These are phyloP conservation scores for Eremophila alpestris DNA, from an alignment of 2,797 vertebrate species.

Conservation along the genomic window DNA sequence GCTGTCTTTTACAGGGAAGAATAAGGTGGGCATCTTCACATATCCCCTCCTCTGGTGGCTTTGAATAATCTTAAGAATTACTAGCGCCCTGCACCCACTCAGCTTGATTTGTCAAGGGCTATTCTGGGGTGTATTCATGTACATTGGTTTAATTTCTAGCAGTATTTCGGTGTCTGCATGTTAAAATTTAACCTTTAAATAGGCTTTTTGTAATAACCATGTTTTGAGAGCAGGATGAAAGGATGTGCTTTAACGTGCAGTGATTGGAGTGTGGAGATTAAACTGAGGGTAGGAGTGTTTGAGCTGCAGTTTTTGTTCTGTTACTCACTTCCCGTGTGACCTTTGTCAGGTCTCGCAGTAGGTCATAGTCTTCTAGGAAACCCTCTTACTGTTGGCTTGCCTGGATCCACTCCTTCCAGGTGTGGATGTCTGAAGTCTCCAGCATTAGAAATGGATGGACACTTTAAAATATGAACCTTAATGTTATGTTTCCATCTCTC, in stretches of 20 bases:
- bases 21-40: not conserved
- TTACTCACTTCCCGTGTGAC: conserved; percentile 28
- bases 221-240: not conserved
- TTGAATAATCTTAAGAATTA: not conserved
- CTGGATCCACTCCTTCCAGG: not conserved
- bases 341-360: not conserved
- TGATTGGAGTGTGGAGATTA: not conserved
- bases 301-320: not conserved
- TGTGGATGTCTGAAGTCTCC: not conserved
- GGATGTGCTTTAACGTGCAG: not conserved
- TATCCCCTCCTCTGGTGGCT: not conserved
- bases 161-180: not conserved
- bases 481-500: not conserved
- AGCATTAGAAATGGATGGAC: not conserved
- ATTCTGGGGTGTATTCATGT: not conserved
- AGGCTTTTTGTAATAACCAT: not conserved
- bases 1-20: not conserved
- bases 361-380: not conserved
- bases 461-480: not conserved
- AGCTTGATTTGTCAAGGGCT: not conserved
- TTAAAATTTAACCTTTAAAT: not conserved
- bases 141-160: not conserved
- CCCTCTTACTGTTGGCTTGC: not conserved
- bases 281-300: not conserved
- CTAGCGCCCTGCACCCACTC: not conserved